Evolutionary conservation across 2,888 invertebrate species (phyloP).

Genomic region (Smittia sp.): DNA sequence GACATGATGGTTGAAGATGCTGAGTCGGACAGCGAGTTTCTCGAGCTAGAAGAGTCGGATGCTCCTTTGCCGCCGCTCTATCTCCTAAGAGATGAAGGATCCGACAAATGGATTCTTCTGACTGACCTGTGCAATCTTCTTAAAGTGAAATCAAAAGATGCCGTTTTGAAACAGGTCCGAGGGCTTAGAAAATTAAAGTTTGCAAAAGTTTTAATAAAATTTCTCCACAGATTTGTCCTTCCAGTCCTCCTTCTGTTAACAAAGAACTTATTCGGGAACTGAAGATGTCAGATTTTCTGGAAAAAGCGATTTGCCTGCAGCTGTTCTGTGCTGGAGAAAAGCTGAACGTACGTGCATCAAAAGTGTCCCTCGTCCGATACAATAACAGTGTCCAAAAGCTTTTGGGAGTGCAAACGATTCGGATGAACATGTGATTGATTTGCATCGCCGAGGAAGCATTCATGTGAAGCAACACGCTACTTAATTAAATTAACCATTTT

Average conservation of each 20-base stretch:
- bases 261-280: conserved; percentile 62
- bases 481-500: conserved; percentile 12
- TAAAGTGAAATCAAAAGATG: conserved; percentile 78
- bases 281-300: conserved; percentile 75
- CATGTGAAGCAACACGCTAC: neutral
- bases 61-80: conserved; percentile 77
- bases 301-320: conserved; percentile 77
- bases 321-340: conserved; percentile 74
- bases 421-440: conserved; percentile 61
- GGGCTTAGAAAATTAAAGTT: conserved; percentile 28
- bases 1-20: conserved; percentile 51
- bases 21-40: conserved; percentile 56
- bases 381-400: conserved; percentile 79
- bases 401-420: conserved; percentile 74
- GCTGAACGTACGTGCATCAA: conserved; percentile 74
- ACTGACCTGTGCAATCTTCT: conserved; percentile 74
- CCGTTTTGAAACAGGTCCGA: conserved; percentile 66
- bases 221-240: conserved; percentile 50
- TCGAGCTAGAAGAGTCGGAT: conserved; percentile 80
- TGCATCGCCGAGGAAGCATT: conserved; percentile 19
- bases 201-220: conserved; percentile 46
- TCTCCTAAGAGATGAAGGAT: conserved; percentile 64
- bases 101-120: conserved; percentile 76
- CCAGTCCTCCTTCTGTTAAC: conserved; percentile 47
- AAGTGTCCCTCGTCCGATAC: conserved; percentile 78